Percentiles rank a stretch among this genome's conserved stretches.
These are phyloP conservation scores for Murina feae DNA, from an alignment of 2,113 vertebrate genomes.

Conservation along the genomic window DNA sequence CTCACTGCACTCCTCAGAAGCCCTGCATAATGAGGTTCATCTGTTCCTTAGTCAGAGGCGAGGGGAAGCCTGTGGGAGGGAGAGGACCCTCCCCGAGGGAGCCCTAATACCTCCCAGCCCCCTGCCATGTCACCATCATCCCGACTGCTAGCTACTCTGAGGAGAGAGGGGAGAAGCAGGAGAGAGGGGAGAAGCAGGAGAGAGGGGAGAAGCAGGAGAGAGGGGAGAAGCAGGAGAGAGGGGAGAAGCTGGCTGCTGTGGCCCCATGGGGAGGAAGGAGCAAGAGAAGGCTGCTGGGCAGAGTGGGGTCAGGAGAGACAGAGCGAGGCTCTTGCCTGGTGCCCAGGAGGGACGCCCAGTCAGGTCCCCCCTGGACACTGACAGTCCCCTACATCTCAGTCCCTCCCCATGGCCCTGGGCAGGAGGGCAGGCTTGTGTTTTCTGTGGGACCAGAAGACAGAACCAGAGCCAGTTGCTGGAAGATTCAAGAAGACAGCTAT, in stretches of 20 bases:
- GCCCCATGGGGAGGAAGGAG: background rate
- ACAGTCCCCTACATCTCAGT: rapidly evolving
- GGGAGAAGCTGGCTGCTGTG: too few species aligned
- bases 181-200: too few species aligned
- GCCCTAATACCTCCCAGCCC: background rate
- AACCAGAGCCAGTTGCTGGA: background rate
- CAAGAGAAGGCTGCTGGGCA: background rate
- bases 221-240: too few species aligned
- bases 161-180: too few species aligned
- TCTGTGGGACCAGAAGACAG: background rate
- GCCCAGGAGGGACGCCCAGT: too few species aligned
- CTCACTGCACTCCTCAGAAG: background rate
- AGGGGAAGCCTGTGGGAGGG: background rate
- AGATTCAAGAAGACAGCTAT: background rate
- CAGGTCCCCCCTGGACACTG: background rate
- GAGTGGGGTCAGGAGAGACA: background rate
- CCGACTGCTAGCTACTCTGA: background rate
- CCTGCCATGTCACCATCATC: background rate
- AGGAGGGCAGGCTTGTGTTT: background rate
- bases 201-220: too few species aligned
- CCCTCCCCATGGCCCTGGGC: rapidly evolving
- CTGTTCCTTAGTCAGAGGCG: slow-evolving; percentile 51
- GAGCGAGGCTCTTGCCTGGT: too few species aligned
- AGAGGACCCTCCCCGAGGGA: background rate
- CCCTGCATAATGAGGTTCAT: slow-evolving; percentile 48